These are phyloP conservation scores for Slavum lentiscoides DNA, from an alignment of 2,888 invertebrate species.

Conservation along the genomic window DNA sequence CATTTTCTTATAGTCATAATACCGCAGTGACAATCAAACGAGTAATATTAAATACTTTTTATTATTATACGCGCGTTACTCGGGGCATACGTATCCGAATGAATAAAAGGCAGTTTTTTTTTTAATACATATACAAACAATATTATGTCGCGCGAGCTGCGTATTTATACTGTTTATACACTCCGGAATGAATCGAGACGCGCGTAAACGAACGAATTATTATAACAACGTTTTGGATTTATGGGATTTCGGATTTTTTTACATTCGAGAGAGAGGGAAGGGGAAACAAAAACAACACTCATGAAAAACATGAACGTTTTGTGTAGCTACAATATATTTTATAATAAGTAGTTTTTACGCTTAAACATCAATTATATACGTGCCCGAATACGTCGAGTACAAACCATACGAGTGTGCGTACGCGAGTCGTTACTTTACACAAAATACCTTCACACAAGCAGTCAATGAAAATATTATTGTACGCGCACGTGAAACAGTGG, in stretches of 20 bases:
- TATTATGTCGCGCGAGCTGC: too few species aligned
- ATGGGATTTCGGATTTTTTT: neutral
- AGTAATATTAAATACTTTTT: slow-evolving; percentile 9
- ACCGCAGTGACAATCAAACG: neutral
- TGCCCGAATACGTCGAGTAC: neutral
- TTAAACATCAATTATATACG: neutral
- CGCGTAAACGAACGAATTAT: too few species aligned
- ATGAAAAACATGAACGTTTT: neutral
- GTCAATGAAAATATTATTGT: too few species aligned
- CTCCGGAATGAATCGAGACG: too few species aligned
- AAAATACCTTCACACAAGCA: too few species aligned
- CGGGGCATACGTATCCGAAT: slow-evolving; percentile 5
- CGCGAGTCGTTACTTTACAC: too few species aligned
- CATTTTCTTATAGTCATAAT: neutral
- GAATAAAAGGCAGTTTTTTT: slow-evolving; percentile 14
- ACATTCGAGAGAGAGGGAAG: too few species aligned
- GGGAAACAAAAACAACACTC: neutral
- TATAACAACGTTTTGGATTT: too few species aligned
- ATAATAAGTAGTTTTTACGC: neutral
- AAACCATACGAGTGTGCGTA: too few species aligned
- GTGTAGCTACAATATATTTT: neutral
- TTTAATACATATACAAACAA: too few species aligned
- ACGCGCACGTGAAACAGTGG: too few species aligned
- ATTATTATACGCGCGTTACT: neutral
- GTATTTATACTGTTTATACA: too few species aligned